Evolutionary conservation across 1,140 invertebrate genomes (phyloP).

Genomic region (Drosophila bipectinata): DNA sequence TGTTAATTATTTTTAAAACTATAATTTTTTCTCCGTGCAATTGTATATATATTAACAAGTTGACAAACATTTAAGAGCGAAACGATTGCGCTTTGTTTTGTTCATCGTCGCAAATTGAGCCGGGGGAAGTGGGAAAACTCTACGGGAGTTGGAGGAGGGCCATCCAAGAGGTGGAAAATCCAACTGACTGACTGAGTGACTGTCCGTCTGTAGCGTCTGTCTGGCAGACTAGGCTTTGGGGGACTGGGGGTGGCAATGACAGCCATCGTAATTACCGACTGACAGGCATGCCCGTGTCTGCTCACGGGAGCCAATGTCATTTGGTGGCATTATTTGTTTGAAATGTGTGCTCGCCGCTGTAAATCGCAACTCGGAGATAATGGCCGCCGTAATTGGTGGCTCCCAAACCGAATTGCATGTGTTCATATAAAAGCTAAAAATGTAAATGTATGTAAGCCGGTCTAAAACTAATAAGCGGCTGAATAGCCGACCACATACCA

Average conservation of each 20-base stretch:
- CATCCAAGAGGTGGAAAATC: slow-evolving; percentile 33
- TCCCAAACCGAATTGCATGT: slow-evolving; percentile 69
- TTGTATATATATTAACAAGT: slow-evolving; percentile 30
- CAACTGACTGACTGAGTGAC: slow-evolving; percentile 39
- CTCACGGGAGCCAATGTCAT: slow-evolving; percentile 52
- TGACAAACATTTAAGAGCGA: slow-evolving; percentile 76
- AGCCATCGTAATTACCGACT: slow-evolving; percentile 50
- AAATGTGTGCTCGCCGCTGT: slow-evolving; percentile 68
- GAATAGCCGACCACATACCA: slow-evolving; percentile 12
- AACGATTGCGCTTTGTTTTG: slow-evolving; percentile 69
- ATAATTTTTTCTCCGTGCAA: slow-evolving; percentile 5
- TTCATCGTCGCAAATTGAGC: slow-evolving; percentile 58
- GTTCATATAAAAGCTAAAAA: slow-evolving; percentile 42
- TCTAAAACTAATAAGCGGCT: slow-evolving; percentile 54
- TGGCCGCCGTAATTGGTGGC: slow-evolving; percentile 66
- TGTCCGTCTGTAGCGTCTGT: slow-evolving; percentile 1
- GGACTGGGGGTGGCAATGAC: slow-evolving; percentile 41
- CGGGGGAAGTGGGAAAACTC: slow-evolving; percentile 15
- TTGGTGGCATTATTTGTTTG: slow-evolving; percentile 76
- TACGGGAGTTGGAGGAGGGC: neutral
- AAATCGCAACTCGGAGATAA: slow-evolving; percentile 73
- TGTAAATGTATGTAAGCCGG: slow-evolving; percentile 44
- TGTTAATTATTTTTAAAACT: too few species aligned
- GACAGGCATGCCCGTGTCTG: slow-evolving; percentile 57
- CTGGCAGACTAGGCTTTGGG: slow-evolving; percentile 1